Conservation (phyloP, 1,140 invertebrate genomes). For the Drosophila santomea region DNA sequence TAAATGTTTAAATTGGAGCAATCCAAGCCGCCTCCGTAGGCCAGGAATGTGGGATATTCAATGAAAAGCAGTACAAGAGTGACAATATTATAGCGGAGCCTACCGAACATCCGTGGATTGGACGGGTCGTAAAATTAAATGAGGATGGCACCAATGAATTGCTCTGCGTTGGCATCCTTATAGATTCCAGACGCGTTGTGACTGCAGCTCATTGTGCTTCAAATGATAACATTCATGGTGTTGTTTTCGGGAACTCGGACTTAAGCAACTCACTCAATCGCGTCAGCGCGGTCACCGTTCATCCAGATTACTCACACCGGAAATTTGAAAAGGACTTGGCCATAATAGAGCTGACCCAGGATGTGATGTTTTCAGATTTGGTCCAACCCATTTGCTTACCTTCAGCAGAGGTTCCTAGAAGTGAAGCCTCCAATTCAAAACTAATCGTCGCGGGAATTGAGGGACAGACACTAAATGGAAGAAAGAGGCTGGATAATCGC, state of each 20-base stretch:
- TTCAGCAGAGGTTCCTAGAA: not conserved
- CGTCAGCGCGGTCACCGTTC: not conserved
- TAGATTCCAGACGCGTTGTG: slow-evolving; percentile 20
- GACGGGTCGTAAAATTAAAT: not conserved
- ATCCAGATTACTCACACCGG: slow-evolving; percentile 5
- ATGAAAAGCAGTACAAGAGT: slow-evolving; percentile 22
- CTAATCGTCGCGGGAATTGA: slow-evolving; percentile 9
- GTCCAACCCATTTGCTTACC: slow-evolving; percentile 39
- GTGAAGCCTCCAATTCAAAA: not conserved
- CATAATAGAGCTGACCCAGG: slow-evolving; percentile 3
- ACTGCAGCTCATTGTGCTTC: slow-evolving; percentile 16
- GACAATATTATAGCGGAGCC: not conserved
- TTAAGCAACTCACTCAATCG: not conserved
- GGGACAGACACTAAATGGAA: not conserved
- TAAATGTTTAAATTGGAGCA: not conserved
- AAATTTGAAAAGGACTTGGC: slow-evolving; percentile 14
- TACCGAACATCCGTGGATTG: slow-evolving; percentile 30
- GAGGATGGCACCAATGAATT: not conserved
- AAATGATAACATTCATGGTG: not conserved
- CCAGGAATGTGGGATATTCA: slow-evolving; percentile 21
- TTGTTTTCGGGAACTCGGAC: slow-evolving; percentile 31
- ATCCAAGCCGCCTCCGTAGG: not conserved
- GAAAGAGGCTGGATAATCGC: not conserved
- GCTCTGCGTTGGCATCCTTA: slow-evolving; percentile 13
- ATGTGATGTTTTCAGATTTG: slow-evolving; percentile 9